Evolutionary conservation across 2,113 vertebrate species (phyloP), one percentile per base, ranked within the genome.

Genomic region (Brienomyrus longianalis): DNA sequence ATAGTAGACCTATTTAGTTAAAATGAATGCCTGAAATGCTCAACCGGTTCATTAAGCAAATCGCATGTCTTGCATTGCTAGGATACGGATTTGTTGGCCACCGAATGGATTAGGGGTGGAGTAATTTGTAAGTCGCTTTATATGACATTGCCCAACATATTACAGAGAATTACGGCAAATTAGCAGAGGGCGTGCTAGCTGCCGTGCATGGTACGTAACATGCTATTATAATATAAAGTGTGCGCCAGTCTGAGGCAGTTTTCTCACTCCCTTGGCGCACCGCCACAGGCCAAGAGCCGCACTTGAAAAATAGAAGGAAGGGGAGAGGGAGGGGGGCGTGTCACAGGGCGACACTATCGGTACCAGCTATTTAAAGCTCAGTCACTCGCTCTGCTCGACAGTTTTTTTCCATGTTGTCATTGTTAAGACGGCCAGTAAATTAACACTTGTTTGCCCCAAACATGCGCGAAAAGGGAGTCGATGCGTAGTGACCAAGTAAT

Each of bases 341-440:
- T 52, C 77, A 50, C 31, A 21, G 27, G 88, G 35, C 51, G 21
- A n/a, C 51, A 17, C 77, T 54, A 77, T 52, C 11, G 51, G 23
- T 77, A 84, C 59, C 83, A 89, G 88, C 88, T 89, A 89, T 89
- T 83, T 89, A 89, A 89, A 89, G 88, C 48, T 83, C 52, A 89
- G 21, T 80, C 74, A 80, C 88, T 45, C 77, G 77, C 91, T 86
- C 92, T 92, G 52, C 90, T 9, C 52, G 59, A 27, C 47, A 92
- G 83, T 89, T 88, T 85, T 56, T 93, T 89, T 91, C 91, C 91
- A 87, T 27, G 10, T 77, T 83, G 91, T 85, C 27, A 70, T 70
- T 70, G 62, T 70, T 70, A 70, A 70, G 62, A 31, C 62, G 62
- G 27, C 62, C 27, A 62, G 62, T 11, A 27, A 10, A 31, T 70